These are phyloP conservation scores for Cyclopterus lumpus DNA, from an alignment of 2,797 vertebrate genomes.

Conservation along the genomic window DNA sequence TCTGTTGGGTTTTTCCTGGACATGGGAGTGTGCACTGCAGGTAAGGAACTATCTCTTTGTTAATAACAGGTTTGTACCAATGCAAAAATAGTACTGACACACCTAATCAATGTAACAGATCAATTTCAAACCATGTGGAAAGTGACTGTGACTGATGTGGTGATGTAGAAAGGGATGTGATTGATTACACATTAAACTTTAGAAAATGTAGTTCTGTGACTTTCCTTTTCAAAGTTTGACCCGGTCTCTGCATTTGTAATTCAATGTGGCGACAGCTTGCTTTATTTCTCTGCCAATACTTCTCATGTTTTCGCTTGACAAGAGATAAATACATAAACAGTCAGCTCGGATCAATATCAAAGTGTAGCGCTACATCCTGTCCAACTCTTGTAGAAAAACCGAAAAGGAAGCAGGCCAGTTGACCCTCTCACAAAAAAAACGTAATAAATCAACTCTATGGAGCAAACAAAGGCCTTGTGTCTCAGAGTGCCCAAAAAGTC, in stretches of 20 bases:
- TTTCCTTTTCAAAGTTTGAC: conserved; percentile 37
- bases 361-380: conserved; percentile 78
- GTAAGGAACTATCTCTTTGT: conserved; percentile 62
- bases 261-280: conserved; percentile 45
- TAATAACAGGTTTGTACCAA: not conserved
- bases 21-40: conserved; percentile 68
- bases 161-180: not conserved
- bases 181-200: not conserved
- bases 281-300: conserved; percentile 62
- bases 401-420: conserved; percentile 70
- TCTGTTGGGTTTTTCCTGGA: conserved; percentile 63
- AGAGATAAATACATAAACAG: conserved; percentile 72
- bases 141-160: not conserved
- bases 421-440: conserved; percentile 65
- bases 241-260: conserved; percentile 49
- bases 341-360: conserved; percentile 76
- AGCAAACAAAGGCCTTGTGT: conserved; percentile 77
- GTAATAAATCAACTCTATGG: conserved; percentile 77
- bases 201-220: not conserved
- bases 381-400: conserved; percentile 65
- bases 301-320: conserved; percentile 59
- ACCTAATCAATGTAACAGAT: not conserved
- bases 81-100: not conserved
- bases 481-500: conserved; percentile 69
- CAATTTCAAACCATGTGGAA: not conserved